phyloP scores from a whole-genome alignment of 2,797 vertebrate species.

The Parambassis ranga region DNA sequence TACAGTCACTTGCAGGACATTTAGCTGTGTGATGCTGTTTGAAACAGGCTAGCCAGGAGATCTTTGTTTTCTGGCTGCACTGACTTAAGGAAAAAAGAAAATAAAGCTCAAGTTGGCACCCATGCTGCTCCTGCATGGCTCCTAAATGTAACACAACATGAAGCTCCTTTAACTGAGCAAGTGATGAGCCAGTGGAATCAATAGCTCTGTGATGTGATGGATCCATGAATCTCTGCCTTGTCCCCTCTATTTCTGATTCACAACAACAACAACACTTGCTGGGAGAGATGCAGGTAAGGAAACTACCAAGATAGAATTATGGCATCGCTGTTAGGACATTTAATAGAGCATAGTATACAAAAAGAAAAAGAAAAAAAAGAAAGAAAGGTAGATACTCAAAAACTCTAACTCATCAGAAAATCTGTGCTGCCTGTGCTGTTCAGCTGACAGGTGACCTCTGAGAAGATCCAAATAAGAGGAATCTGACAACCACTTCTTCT shows the following conservation, averaged over 20 bases:
- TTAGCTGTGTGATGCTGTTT: slow-evolving; percentile 57
- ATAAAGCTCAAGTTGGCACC: slow-evolving; percentile 48
- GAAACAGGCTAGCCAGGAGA: slow-evolving; percentile 2
- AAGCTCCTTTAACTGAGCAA: slow-evolving; percentile 58
- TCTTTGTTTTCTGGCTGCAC: slow-evolving; percentile 17
- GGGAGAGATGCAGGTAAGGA: slow-evolving; percentile 14
- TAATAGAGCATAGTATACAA: neutral
- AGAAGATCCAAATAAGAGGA: neutral
- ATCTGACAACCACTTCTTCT: neutral
- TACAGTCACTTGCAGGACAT: slow-evolving; percentile 32
- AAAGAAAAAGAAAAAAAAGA: neutral
- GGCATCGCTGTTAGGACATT: neutral
- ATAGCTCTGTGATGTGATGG: slow-evolving; percentile 14
- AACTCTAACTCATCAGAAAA: neutral
- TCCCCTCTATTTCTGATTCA: neutral
- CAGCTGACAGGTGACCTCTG: neutral
- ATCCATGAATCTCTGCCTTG: neutral
- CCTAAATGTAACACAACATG: slow-evolving; percentile 65
- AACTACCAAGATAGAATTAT: neutral
- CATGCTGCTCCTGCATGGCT: slow-evolving; percentile 4
- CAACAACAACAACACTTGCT: too few species aligned
- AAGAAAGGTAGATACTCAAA: neutral
- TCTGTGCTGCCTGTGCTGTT: neutral
- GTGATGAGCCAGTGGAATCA: slow-evolving; percentile 26
- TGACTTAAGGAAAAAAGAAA: too few species aligned